Evolutionary conservation across 2,888 invertebrate species (phyloP).

Genomic region (Heteropelma amictum): DNA sequence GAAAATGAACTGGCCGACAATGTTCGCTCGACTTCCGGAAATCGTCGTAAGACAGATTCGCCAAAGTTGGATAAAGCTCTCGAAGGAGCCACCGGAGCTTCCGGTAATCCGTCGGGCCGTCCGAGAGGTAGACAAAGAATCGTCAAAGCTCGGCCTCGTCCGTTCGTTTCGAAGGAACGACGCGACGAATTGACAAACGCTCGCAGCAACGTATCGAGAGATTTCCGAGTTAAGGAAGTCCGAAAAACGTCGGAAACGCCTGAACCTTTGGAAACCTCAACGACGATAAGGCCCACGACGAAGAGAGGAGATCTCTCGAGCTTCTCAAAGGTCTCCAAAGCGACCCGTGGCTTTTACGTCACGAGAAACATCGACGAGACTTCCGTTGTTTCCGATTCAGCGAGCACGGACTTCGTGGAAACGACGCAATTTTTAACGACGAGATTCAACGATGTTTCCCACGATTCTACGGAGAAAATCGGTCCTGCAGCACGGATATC

Average conservation of each 20-base stretch:
- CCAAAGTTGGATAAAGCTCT: neutral
- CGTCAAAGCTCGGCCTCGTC: conserved; percentile 28
- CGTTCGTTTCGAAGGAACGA: neutral
- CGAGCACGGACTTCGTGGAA: neutral
- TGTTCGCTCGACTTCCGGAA: conserved; percentile 13
- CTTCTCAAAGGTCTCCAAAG: conserved; percentile 9
- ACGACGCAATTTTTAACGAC: neutral
- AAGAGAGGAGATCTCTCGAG: conserved; percentile 56
- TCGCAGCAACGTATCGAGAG: neutral
- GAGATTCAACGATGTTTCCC: neutral
- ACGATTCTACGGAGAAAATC: conserved; percentile 4
- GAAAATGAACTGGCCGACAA: conserved; percentile 52
- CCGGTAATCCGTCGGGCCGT: neutral
- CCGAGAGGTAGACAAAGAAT: conserved; percentile 40
- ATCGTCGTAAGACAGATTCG: conserved; percentile 4
- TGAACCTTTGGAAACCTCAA: conserved; percentile 9
- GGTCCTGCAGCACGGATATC: neutral
- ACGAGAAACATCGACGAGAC: conserved; percentile 54
- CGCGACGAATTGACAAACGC: neutral
- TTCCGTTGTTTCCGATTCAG: neutral
- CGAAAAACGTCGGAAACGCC: neutral
- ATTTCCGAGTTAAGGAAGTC: neutral
- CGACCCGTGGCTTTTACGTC: conserved; percentile 59
- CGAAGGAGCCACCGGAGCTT: neutral
- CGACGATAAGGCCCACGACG: conserved; percentile 59